These are phyloP conservation scores for Thryonomys swinderianus DNA, from an alignment of 2,113 vertebrate species.

Conservation along the genomic window DNA sequence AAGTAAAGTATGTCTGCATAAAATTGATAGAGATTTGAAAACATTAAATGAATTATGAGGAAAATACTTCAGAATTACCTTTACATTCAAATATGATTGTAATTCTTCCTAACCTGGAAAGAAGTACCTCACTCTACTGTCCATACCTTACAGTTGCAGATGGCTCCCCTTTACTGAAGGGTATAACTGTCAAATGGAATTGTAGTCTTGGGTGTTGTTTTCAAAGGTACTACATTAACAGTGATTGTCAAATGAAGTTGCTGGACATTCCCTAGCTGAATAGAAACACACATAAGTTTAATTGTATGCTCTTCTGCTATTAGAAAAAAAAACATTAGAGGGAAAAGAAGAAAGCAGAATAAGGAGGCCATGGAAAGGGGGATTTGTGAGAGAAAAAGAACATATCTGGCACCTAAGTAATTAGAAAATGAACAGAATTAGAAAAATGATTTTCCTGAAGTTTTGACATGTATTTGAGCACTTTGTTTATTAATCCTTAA, in stretches of 20 bases:
- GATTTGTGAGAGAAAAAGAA: neutral
- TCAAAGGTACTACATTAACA: neutral
- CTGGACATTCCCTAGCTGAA: neutral
- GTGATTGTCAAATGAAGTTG: neutral
- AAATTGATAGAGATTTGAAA: neutral
- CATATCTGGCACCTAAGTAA: neutral
- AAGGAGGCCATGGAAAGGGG: neutral
- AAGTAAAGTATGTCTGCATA: neutral
- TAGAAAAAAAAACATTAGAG: neutral
- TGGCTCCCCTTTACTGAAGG: neutral
- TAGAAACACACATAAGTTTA: neutral
- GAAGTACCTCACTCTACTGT: neutral
- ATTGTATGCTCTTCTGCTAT: constrained; percentile 5
- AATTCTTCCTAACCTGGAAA: neutral
- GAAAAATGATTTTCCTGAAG: neutral
- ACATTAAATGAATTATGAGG: neutral
- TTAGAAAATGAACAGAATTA: neutral
- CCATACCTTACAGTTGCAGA: neutral
- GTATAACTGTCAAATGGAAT: neutral
- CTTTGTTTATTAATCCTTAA: neutral
- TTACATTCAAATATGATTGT: neutral
- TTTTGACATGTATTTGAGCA: neutral
- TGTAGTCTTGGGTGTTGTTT: neutral
- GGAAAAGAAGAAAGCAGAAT: neutral
- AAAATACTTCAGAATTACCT: neutral